Base-by-base conservation (phyloP, 1,140 invertebrate species). In the Drosophila sechellia region DNA sequence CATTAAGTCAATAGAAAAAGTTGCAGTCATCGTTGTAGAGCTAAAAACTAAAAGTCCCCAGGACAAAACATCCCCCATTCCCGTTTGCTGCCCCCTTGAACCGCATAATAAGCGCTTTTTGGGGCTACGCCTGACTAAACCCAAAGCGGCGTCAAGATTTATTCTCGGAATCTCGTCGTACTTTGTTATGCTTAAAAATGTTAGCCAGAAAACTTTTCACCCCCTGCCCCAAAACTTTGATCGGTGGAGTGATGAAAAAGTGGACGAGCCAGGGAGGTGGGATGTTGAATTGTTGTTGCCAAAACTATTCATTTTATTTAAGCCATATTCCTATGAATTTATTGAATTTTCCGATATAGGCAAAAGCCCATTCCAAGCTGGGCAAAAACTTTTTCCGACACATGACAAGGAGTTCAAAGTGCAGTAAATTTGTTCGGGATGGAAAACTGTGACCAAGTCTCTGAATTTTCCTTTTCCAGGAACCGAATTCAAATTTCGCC, bases 1-100 rank as follows among this genome's bases (percentile, higher is more conserved):
- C 83, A 74, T 73, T 89, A 89, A 83, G 76, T 89, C 79, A 87
- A 87, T 79, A 83, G 56, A 79, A 81, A 87, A 87, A 87, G 79
- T 87, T 87, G 39, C 31, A 81, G 79, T 81, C 78, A 79, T 61
- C 70, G 70, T 77, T 50, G 49, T 45, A 50, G 60, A 53, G 63
- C 64, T 46, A 48, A 77, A 57, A 73, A 43, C 45, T 59, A 46
- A 55, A 75, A 66, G 56, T 60, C 60, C 68, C 34, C 17, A 59
- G 46, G 66, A 73, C 54, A 60, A 61, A 60, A 45, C 43, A 31
- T 13, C n/a, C 15, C 43, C 46, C 25, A 13, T 35, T 17, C 57
- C 13, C 5, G 3, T 35, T 17, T 35, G 11, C 25, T 5, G 5
- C 37, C 31, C 46, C 34, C 6, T 17, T n/a, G 13, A 50, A 27